phyloP scores from a whole-genome alignment of 2,797 vertebrate genomes.

The Esox masquinongy region DNA sequence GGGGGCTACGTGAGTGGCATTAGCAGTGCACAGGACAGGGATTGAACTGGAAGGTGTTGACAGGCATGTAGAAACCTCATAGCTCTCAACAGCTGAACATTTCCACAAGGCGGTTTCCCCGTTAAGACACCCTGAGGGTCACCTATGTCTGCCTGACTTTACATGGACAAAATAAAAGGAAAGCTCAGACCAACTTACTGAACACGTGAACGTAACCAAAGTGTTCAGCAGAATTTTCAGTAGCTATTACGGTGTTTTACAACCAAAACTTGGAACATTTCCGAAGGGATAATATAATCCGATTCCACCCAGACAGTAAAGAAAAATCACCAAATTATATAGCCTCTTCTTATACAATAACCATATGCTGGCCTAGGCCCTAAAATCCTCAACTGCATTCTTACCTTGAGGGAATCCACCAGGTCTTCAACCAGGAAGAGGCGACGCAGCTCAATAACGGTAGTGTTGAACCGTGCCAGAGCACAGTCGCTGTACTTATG shows the following conservation, averaged over 20 bases:
- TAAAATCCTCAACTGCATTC: background rate
- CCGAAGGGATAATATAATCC: background rate
- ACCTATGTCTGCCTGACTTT: background rate
- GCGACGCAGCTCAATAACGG: constrained; percentile 82
- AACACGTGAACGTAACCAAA: background rate
- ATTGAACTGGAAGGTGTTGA: constrained; percentile 31
- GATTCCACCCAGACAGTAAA: background rate
- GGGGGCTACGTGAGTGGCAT: background rate
- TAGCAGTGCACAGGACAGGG: background rate
- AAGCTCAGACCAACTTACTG: background rate
- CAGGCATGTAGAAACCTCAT: constrained; percentile 32
- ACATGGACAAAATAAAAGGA: background rate
- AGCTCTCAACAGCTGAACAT: constrained; percentile 41
- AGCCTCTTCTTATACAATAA: background rate
- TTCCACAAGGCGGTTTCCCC: background rate
- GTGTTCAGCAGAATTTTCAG: background rate
- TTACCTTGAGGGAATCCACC: constrained; percentile 95
- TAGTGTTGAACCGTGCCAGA: constrained; percentile 84
- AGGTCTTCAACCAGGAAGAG: constrained; percentile 96
- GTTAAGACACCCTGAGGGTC: background rate
- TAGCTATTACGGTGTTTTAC: background rate
- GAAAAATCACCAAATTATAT: background rate
- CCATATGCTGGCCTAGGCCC: background rate
- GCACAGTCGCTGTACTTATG: constrained; percentile 89
- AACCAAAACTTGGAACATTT: background rate